Percentiles rank a stretch among this genome's conserved stretches.
These are phyloP conservation scores for Microdon myrmicae DNA, from an alignment of 2,888 invertebrate genomes.

Conservation along the genomic window DNA sequence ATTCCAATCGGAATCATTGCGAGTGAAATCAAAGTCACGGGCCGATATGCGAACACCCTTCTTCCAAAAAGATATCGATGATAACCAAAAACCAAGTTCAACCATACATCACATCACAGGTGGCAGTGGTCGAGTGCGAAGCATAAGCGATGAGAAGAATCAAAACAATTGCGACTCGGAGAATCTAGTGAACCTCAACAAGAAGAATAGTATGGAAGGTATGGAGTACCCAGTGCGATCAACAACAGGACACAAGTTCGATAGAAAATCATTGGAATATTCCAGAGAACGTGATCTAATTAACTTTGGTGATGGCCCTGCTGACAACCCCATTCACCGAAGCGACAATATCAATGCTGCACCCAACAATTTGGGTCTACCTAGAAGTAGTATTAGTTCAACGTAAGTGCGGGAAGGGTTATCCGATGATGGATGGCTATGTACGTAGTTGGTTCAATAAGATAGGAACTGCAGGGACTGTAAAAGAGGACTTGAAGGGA, in stretches of 20 bases:
- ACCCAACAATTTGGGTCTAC: slow-evolving; percentile 32
- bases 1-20: slow-evolving; percentile 60
- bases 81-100: slow-evolving; percentile 59
- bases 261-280: slow-evolving; percentile 59
- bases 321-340: slow-evolving; percentile 36
- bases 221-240: slow-evolving; percentile 57
- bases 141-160: slow-evolving; percentile 67
- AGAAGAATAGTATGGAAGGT: slow-evolving; percentile 43
- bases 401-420: slow-evolving; percentile 55
- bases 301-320: slow-evolving; percentile 9
- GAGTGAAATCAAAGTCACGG: slow-evolving; percentile 66
- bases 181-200: slow-evolving; percentile 22
- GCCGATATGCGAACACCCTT: slow-evolving; percentile 60
- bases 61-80: slow-evolving; percentile 63
- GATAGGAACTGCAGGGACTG: neutral
- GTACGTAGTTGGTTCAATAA: neutral
- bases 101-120: slow-evolving; percentile 8
- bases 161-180: slow-evolving; percentile 59
- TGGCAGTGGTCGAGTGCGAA: slow-evolving; percentile 57
- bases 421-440: too few relatives aligned
- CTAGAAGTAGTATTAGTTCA: slow-evolving; percentile 57
- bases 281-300: slow-evolving; percentile 53
- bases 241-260: slow-evolving; percentile 60
- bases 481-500: too few relatives aligned
- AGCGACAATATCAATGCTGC: slow-evolving; percentile 18